Evolutionary conservation across 2,797 vertebrate genomes (phyloP), one percentile per base, ranked within the genome.

Genomic region (Tympanoctomys barrerae): DNA sequence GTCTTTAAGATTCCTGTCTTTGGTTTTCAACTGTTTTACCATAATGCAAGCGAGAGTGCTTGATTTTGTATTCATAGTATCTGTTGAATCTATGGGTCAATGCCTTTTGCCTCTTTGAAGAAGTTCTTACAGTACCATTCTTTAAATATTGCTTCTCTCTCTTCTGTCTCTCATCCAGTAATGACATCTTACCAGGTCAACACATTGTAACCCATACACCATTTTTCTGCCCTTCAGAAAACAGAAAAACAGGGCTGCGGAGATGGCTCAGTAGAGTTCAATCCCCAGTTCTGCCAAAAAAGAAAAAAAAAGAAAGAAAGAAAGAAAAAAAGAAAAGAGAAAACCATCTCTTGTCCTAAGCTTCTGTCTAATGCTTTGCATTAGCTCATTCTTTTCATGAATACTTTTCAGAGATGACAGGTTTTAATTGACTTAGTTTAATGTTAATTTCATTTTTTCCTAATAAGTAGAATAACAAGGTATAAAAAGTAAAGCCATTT

Each of bases 71-170:
- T 11, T 46, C 61, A 16, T 79, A 57, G 22, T 84, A 28, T 3
- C 59, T 84, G 31, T 82, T 81, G 57, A 96, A 95, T 81, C 71
- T 95, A 68, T 94, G 84, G 13, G 22, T 57, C 85, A 62, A 79
- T 94, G n/a, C 79, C 33, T 91, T 96, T 91, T 52, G 93, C 73
- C 49, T 21, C 28, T 87, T 89, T 85, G 13, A 57, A 49, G 52
- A 87, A 79, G 66, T 87, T 75, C 42, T 81, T 21, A 39, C 2
- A n/a, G 19, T 14, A 73, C 28, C 66, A 82, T 87, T 82, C 77
- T 87, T 89, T n/a, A 87, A 24, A 66, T 89, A 57, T 59, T 75
- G 19, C 79, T 79, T 93, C 62, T 62, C 13, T 89, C 12, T 14
- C 59, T 79, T 84, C 26, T 83, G 33, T 87, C 11, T 90, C 12